Conservation (phyloP, 2,888 invertebrate species). For the Monopis laevigella region DNA sequence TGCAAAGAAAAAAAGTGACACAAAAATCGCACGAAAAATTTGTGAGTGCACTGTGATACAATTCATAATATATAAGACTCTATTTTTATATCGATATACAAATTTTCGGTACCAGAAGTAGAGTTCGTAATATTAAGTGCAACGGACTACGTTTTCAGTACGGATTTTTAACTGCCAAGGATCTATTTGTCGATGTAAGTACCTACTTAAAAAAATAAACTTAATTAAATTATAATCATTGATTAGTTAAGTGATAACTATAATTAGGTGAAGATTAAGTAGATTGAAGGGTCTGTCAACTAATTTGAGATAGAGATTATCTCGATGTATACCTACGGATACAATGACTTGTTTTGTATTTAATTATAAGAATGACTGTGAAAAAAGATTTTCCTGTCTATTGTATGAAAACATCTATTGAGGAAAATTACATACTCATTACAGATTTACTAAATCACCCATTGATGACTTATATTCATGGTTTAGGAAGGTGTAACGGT, state of each 20-base stretch:
- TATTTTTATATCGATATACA: constrained; percentile 34
- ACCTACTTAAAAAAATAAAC: background rate
- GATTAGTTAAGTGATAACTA: too few relatives aligned
- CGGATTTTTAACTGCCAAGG: constrained; percentile 44
- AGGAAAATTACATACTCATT: constrained; percentile 25
- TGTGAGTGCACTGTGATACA: constrained; percentile 58
- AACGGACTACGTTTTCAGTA: constrained; percentile 42
- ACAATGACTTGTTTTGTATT: constrained; percentile 12
- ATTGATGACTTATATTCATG: too few relatives aligned
- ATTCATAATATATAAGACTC: constrained; percentile 23
- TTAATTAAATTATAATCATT: background rate
- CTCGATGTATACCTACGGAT: constrained; percentile 1
- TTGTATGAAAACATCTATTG: constrained; percentile 22
- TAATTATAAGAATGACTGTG: constrained; percentile 9
- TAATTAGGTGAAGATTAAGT: background rate
- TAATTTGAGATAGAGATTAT: constrained; percentile 7
- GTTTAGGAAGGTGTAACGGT: too few relatives aligned
- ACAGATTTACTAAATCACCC: constrained; percentile 5
- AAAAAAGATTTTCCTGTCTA: constrained; percentile 28
- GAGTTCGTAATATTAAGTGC: constrained; percentile 51
- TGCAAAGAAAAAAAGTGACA: constrained; percentile 60
- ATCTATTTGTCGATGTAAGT: constrained; percentile 6
- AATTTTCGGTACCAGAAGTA: constrained; percentile 32
- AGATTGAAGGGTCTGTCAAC: background rate
- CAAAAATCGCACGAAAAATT: constrained; percentile 37